Base-by-base conservation (phyloP, 2,797 vertebrate species). In the Bryconaethiops microstoma region DNA sequence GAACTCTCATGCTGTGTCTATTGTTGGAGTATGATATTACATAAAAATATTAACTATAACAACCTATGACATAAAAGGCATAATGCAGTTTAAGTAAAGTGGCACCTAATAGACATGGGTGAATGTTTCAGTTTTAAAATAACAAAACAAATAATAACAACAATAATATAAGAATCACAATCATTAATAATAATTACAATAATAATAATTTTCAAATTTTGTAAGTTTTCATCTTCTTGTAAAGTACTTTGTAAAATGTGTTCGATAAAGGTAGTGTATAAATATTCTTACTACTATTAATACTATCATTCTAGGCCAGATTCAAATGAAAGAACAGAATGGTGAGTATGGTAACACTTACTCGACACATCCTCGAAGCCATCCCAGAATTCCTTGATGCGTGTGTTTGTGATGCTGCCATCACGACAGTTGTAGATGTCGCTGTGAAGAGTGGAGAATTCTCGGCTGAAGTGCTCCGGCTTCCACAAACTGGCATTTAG, bases 371-470 rank as follows among this genome's bases (percentile, higher is more conserved):
- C 97, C 92, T 99, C 97, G 91, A 99, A 99, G 88, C 98, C 98
- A 87, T 99, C 97, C 98, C 98, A 99, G 94, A 99, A 99, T 87
- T 99, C 98, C 85, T 98, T 98, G 90, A 99, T 96, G 6, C 93
- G 96, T 45, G 95, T 93, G 91, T 95, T 98, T 84, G 96, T 96
- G 90, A 96, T 92, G 81, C 97, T 92, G 84, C 97, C 97, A 86
- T 99, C 97, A 90, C 96, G 97, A 89, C 97, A 99, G 91, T 99
- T 99, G 86, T 98, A 92, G 23, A 99, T 95, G 92, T 99, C 98
- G 69, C 96, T 96, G 88, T 98, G 97, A 83, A 99, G 96, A 88
- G 97, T 96, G 78, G 96, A 96, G 92, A 99, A 98, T 91, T 98
- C 97, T 79, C 96, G 92, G 91, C 96, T 96, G 82, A 99, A 95